Conservation (phyloP, 2,113 vertebrate species). For the Phrynosoma platyrhinos region DNA sequence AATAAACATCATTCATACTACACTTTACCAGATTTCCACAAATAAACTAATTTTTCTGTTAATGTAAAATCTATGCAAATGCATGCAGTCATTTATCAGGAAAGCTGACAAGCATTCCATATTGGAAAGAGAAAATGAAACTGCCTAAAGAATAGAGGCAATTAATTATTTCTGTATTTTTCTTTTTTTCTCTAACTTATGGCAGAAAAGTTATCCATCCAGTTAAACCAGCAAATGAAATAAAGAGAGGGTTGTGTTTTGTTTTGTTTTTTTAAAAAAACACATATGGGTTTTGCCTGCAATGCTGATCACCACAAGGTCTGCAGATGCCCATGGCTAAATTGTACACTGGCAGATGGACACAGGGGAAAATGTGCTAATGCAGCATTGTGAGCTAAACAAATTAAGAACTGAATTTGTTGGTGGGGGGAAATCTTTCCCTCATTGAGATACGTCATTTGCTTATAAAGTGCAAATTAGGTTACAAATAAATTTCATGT, state of each 20-base stretch:
- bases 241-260: conserved; percentile 72
- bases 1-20: conserved; percentile 74
- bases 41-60: conserved; percentile 91
- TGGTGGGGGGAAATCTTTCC: conserved; percentile 41
- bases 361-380: conserved; percentile 84
- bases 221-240: conserved; percentile 88
- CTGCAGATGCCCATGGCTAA: conserved; percentile 87
- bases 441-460: conserved; percentile 46
- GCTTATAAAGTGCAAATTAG: conserved; percentile 61
- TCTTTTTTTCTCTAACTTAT: conserved; percentile 84
- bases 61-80: conserved; percentile 99
- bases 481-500: conserved; percentile 32
- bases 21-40: conserved; percentile 84
- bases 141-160: conserved; percentile 88
- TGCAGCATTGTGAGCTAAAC: conserved; percentile 87
- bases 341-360: conserved; percentile 85
- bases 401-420: conserved; percentile 84
- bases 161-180: conserved; percentile 94
- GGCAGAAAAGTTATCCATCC: conserved; percentile 88
- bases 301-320: conserved; percentile 85
- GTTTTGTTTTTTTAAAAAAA: conserved; percentile 83
- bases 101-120: conserved; percentile 95
- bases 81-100: conserved; percentile 95
- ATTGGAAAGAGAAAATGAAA: conserved; percentile 90
- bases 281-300: conserved; percentile 88